These are phyloP conservation scores for Brachionus plicatilis DNA, from an alignment of 1,140 invertebrate genomes.

Conservation along the genomic window DNA sequence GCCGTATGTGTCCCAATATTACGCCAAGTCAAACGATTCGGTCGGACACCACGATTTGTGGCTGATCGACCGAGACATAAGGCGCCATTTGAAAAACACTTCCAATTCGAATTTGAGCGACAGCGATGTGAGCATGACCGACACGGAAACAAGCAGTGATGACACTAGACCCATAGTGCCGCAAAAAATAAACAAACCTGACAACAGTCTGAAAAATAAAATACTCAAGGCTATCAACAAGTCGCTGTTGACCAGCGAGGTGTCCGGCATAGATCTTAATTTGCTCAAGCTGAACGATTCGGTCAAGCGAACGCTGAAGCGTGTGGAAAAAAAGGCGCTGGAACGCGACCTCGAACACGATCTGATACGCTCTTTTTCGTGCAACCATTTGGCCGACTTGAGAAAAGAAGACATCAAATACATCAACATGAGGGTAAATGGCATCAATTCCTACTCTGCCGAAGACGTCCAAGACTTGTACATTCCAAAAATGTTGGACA, in stretches of 20 bases:
- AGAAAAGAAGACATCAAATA: conserved; percentile 37
- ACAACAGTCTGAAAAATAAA: conserved; percentile 21
- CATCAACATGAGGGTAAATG: background rate
- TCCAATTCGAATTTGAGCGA: background rate
- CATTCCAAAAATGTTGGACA: conserved; percentile 24
- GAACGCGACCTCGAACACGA: conserved; percentile 27
- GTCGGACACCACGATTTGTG: background rate
- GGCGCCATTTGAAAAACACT: background rate
- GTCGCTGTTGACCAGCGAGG: background rate
- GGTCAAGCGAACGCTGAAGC: background rate
- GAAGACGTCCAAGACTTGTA: conserved; percentile 17
- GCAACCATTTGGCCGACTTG: background rate
- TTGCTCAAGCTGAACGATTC: background rate
- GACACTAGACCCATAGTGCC: conserved; percentile 31
- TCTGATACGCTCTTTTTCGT: conserved; percentile 31
- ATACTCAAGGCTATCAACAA: conserved; percentile 30
- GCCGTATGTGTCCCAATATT: conserved; percentile 28
- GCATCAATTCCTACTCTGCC: background rate
- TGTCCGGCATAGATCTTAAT: conserved; percentile 33
- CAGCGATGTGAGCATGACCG: conserved; percentile 9
- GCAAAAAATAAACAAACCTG: conserved; percentile 29
- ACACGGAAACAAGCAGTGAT: conserved; percentile 27
- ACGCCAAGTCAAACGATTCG: background rate
- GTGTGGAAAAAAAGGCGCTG: conserved; percentile 9
- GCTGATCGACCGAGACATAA: background rate